These are phyloP conservation scores for Hemibagrus wyckioides DNA, from an alignment of 2,113 vertebrate genomes.

Conservation along the genomic window DNA sequence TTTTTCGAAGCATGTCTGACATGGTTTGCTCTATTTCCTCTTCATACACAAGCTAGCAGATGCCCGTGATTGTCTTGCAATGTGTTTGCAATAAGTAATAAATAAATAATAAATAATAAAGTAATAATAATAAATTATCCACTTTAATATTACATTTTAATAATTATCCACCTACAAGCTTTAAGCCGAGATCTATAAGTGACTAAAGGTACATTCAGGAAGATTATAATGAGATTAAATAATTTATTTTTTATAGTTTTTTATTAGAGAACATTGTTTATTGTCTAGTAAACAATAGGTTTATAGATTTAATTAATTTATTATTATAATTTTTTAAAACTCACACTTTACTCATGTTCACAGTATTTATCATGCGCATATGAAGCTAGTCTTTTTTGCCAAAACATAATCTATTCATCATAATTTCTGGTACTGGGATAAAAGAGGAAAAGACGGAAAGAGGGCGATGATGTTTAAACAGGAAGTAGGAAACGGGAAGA, in stretches of 20 bases:
- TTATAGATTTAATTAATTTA: neutral
- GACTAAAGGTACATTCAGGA: neutral
- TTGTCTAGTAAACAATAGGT: neutral
- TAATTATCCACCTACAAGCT: neutral
- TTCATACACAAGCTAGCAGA: neutral
- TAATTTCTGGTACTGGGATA: conserved; percentile 28
- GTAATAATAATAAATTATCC: neutral
- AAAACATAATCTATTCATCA: neutral
- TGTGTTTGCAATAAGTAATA: neutral
- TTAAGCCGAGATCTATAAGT: neutral
- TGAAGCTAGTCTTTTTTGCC: neutral
- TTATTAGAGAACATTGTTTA: neutral
- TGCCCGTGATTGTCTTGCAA: neutral
- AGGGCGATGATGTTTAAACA: neutral
- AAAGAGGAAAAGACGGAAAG: neutral
- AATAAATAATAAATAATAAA: too few relatives aligned
- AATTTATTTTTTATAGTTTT: neutral
- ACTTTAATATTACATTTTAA: neutral
- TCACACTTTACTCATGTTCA: neutral
- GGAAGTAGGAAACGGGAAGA: conserved; percentile 27
- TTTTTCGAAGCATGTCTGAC: neutral
- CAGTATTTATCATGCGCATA: neutral
- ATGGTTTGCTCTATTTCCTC: neutral
- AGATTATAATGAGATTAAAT: neutral
- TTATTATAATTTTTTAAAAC: neutral